A percentile compares a stretch with the other conserved stretches of the same genome.
These are phyloP conservation scores for Dorcus parallelipipedus DNA, from an alignment of 2,888 invertebrate species.

Conservation along the genomic window DNA sequence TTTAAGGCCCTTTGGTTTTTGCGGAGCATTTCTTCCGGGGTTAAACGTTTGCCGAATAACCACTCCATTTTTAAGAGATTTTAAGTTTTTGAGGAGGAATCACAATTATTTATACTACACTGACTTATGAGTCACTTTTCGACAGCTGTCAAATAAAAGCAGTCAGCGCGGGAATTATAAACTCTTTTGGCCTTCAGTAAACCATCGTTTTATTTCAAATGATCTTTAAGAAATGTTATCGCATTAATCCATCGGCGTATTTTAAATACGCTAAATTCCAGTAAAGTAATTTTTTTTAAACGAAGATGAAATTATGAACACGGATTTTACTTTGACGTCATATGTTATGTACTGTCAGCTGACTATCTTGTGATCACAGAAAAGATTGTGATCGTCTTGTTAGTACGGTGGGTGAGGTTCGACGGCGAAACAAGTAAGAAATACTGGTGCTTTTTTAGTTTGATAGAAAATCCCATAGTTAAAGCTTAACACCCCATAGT, in stretches of 20 bases:
- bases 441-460: slow-evolving; percentile 18
- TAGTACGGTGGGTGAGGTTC: slow-evolving; percentile 41
- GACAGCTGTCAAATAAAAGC: too few relatives aligned
- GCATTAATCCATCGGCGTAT: too few relatives aligned
- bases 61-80: slow-evolving; percentile 68
- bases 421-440: slow-evolving; percentile 29
- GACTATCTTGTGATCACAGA: slow-evolving; percentile 45
- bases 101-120: too few relatives aligned
- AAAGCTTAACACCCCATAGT: too few relatives aligned
- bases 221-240: too few relatives aligned
- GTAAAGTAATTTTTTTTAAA: too few relatives aligned
- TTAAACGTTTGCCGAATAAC: slow-evolving; percentile 94
- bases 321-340: slow-evolving; percentile 7
- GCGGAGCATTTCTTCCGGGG: slow-evolving; percentile 96
- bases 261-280: too few relatives aligned
- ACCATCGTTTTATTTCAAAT: too few relatives aligned
- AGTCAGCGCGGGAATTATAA: too few relatives aligned
- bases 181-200: too few relatives aligned
- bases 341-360: slow-evolving; percentile 37
- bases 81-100: too few relatives aligned
- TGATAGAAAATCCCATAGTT: not conserved
- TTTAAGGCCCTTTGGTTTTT: slow-evolving; percentile 97
- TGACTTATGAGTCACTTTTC: too few relatives aligned
- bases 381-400: slow-evolving; percentile 26
- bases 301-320: slow-evolving; percentile 4